Evolutionary conservation across 2,888 invertebrate genomes (phyloP), one percentile per base, ranked within the genome.

Genomic region (Drosophila flavopinicola): DNA sequence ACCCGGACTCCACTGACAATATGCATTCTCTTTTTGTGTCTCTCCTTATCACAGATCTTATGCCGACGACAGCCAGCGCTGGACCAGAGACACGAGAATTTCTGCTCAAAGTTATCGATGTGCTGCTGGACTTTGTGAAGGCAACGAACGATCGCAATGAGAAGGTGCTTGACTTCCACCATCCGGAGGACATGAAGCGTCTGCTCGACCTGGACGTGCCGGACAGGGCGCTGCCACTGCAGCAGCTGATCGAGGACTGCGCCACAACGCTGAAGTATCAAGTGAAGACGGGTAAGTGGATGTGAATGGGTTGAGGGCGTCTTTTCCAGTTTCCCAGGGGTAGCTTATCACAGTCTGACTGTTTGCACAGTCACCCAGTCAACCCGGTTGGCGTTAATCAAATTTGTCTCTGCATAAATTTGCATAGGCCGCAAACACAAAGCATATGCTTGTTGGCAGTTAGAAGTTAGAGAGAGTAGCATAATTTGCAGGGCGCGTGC

Each of bases 131-230:
- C 89, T 98, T 95, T 92, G 94, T 99, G 56, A 95, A 95, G 85
- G 94, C 95, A 73, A 95, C 95, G 87, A 97, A 97, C 90, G 97
- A 98, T 91, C 93, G 98, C 39, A 95, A 95, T 79, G 95, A 95
- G 88, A 98, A 98, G 93, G 94, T 99, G 74, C 92, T 99, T 79
- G 97, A 98, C 71, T 99, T 99, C 91, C 97, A 97, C 91, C 98
- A 99, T 93, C 99, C 99, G 0, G 95, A 96, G 75, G 97, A 98
- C 56, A 96, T 99, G 95, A 93, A 94, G 91, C 94, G 95, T 86
- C 91, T 96, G 33, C 91, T 98, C 65, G 98, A 99, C 89, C 93
- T 99, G 75, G 94, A 96, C 73, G 94, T 99, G 42, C 97, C 97
- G 0, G 96, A 98, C 48, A 94, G 96, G 32, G 97, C 98, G 0